A percentile compares a stretch with the other conserved stretches of the same genome.
These are phyloP conservation scores for Drymonia ruficornis DNA, from an alignment of 2,888 invertebrate genomes.

Conservation along the genomic window DNA sequence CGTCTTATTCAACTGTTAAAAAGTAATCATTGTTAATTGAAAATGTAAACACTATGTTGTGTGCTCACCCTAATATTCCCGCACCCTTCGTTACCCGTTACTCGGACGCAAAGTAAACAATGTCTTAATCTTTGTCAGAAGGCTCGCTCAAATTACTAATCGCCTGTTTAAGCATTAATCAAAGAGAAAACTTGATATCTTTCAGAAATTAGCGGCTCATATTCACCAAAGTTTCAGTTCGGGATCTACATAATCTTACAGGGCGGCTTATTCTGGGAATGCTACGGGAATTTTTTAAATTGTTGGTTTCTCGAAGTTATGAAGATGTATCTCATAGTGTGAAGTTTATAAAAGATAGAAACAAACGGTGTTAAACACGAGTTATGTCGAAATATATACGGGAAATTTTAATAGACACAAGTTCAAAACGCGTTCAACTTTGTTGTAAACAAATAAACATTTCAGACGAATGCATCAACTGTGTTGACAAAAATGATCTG, in stretches of 20 bases:
- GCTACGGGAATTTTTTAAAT: neutral
- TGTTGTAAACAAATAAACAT: no score
- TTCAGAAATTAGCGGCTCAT: conserved; percentile 20
- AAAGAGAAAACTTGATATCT: conserved; percentile 25
- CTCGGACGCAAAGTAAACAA: conserved; percentile 12
- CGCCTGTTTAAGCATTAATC: conserved; percentile 22
- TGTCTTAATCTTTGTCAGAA: conserved; percentile 7
- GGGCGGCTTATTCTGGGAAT: neutral
- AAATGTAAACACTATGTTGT: neutral
- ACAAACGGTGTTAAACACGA: no score
- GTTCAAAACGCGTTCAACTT: no score
- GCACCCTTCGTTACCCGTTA: neutral
- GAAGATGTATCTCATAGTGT: no score
- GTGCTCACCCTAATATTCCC: neutral
- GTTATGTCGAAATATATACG: no score
- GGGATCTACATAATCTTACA: conserved; percentile 5
- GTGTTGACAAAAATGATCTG: no score
- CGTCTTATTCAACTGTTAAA: no score
- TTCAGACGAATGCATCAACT: no score
- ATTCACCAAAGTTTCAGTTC: conserved; percentile 14
- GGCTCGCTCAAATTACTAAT: conserved; percentile 21
- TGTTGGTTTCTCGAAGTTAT: no score
- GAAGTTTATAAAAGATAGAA: no score
- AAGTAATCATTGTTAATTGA: neutral
- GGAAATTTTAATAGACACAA: no score